These are phyloP conservation scores for Perithous albicinctus DNA, from an alignment of 2,888 invertebrate genomes.

Conservation along the genomic window DNA sequence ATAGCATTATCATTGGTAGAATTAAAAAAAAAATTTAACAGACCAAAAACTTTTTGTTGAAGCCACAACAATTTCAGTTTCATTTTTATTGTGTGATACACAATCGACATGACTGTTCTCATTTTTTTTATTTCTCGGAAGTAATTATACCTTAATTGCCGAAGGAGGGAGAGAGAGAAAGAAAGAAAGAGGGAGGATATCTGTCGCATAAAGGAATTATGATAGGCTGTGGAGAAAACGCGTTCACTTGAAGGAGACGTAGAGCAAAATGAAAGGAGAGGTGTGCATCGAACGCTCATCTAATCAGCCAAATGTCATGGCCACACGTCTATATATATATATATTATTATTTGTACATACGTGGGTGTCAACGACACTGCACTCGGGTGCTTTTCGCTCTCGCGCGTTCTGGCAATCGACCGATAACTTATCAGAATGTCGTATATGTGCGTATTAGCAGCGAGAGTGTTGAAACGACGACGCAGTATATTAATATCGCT, in stretches of 20 bases:
- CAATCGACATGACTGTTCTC: background rate
- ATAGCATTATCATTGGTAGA: too few species aligned
- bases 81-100: too few species aligned
- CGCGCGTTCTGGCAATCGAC: slow-evolving; percentile 54
- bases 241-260: background rate
- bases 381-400: slow-evolving; percentile 36
- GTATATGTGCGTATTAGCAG: slow-evolving; percentile 20
- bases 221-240: slow-evolving; percentile 29
- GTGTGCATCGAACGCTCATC: slow-evolving; percentile 41
- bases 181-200: background rate
- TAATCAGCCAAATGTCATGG: slow-evolving; percentile 62
- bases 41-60: too few species aligned
- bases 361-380: slow-evolving; percentile 62
- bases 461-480: slow-evolving; percentile 12
- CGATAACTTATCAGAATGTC: slow-evolving; percentile 57
- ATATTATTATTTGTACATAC: slow-evolving; percentile 11
- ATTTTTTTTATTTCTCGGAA: slow-evolving; percentile 33
- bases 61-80: too few species aligned
- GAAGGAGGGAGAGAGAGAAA: background rate
- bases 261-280: slow-evolving; percentile 14
- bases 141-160: background rate
- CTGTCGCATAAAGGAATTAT: slow-evolving; percentile 13
- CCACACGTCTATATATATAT: slow-evolving; percentile 16
- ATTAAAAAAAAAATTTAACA: too few species aligned
- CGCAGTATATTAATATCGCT: slow-evolving; percentile 34